Base-by-base conservation (phyloP, 2,113 vertebrate species). In the Lagenorhynchus albirostris region DNA sequence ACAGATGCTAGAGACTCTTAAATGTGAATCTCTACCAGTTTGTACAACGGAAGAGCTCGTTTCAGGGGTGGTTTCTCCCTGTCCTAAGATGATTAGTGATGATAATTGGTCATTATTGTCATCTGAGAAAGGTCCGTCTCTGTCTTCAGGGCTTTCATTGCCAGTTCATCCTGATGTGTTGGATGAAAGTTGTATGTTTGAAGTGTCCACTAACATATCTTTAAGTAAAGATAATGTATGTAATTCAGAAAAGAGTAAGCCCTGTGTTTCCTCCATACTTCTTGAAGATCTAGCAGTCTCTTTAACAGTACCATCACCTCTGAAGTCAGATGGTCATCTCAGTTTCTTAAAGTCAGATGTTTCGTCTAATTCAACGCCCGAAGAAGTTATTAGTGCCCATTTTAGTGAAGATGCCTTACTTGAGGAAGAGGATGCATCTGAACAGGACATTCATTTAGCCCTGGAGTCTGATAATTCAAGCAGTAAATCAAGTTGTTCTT, bases 391-490 rank as follows among this genome's bases (percentile, higher is more conserved):
- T 95, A 99, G 99, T 1, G 99, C 99, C 8, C 99, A 99, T 98
- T 99, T 99, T 91, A 99, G 99, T 0, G 99, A 99, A 96, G 99
- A 99, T 65, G 99, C 99, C 0, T 98, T 99, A 76, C 98, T 99
- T 53, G 99, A 99, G 4, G 99, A 99, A 67, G 99, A 99, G 86
- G 99, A 99, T 92, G 99, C 99, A 18, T 99, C 99, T 2, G 99
- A 99, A 90, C 99, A 99, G 95, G 99, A 99, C 95, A 99, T 99
- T 68, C 99, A 99, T 97, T 99, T 99, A 96, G 99, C 99, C 79
- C 98, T 99, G 5, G 99, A 99, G 92, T 99, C 99, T 0, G 99
- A 99, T 98, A 99, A 99, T 98, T 99, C 99, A 7, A 99, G 99
- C 97, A 99, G 99, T 82, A 98, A 98, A 84, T 99, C 99, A 0